Evolutionary conservation across 2,113 vertebrate species (phyloP), one percentile per base, ranked within the genome.

Genomic region (Thryonomys swinderianus): DNA sequence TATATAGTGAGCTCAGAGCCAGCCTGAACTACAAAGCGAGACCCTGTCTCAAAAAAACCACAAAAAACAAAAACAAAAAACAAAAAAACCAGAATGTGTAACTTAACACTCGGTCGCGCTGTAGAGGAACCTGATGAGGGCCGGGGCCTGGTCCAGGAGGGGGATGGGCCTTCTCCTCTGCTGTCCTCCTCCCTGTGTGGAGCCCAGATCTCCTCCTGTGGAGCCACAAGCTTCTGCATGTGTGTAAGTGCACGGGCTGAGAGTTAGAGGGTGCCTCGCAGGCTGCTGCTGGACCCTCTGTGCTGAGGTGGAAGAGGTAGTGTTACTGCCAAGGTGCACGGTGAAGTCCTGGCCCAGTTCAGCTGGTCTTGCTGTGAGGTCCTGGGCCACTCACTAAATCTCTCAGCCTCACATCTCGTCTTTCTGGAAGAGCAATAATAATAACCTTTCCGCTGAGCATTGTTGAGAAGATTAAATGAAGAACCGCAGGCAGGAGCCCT

Each of bases 381-480:
- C 57, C 53, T 42, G 17, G 74, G 13, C 4, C 40, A 37, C 21
- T 81, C 64, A 67, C 13, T 18, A 69, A 25, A 66, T 69, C 76
- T 83, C 69, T 73, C 69, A 93, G 71, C 45, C 61, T 92, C 30
- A 55, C 13, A 37, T 69, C 92, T 85, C 80, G 14, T 92, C 93
- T 92, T 55, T 83, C 40, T 34, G 66, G 90, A 62, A 81, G 87
- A 94, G 16, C 55, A 69, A 20, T 79, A 53, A 20, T 79, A 53
- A 90, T 85, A 95, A 83, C 59, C 85, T 96, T 57, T 48, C 16
- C 34, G 78, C 62, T 27, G 17, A 42, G 73, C 55, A n/a, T 82
- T 83, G 84, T 76, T 55, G 95, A 91, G 91, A 86, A 92, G 92
- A 92, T 96, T 90, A 95, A 82, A 71, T 76, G 88, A 95, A 79